Evolutionary conservation across 2,113 vertebrate genomes (phyloP).

Genomic region (Trogon melanurus): DNA sequence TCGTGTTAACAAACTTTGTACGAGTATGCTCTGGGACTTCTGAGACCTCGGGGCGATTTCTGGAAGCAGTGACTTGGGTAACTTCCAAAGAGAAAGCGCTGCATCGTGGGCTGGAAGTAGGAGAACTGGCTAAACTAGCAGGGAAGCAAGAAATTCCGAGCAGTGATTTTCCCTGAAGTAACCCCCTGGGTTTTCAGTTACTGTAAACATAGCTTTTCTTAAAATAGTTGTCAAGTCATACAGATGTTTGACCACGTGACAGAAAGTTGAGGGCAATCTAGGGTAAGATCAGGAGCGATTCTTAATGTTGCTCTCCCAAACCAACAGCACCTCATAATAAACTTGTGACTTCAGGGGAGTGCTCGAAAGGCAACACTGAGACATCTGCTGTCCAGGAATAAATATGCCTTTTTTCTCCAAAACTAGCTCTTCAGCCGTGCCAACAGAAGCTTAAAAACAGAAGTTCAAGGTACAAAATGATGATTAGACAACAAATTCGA

Average conservation of each 20-base stretch:
- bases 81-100: neutral
- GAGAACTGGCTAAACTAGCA: conserved; percentile 47
- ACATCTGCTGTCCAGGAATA: conserved; percentile 7
- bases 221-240: neutral
- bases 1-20: neutral
- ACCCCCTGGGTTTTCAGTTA: conserved; percentile 18
- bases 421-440: neutral
- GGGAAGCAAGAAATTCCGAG: neutral
- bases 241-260: neutral
- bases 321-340: neutral
- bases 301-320: neutral
- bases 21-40: neutral
- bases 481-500: neutral
- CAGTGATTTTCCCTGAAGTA: neutral
- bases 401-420: neutral
- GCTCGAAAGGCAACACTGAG: neutral
- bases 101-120: neutral
- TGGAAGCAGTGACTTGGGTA: conserved; percentile 30
- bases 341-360: neutral
- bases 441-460: neutral
- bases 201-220: conserved; percentile 22
- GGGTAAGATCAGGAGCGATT: neutral
- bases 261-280: neutral
- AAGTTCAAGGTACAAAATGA: neutral
- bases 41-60: conserved; percentile 1